Base-by-base conservation (phyloP, 2,888 invertebrate genomes). In the Gari tellinella region DNA sequence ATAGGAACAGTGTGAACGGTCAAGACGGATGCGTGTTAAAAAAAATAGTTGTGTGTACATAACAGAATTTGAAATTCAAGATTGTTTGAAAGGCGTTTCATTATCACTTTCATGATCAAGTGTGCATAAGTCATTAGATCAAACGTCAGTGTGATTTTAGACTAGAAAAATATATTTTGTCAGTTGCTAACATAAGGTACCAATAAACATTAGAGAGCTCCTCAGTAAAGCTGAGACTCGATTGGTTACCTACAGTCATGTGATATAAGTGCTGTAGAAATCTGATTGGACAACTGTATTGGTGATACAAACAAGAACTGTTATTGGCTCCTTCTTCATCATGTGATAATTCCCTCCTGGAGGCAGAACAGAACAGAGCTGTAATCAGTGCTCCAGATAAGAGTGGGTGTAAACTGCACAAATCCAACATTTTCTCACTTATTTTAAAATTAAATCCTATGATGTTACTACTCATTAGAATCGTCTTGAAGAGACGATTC, bases 251-350 rank as follows among this genome's bases (percentile, higher is more conserved):
- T 43, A 19, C 8, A 48, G 17, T 46, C 64, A 64, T 72, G 72
- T 72, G 72, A 72, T 72, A 72, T 60, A 57, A 55, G 55, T 65
- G 64, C 62, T 51, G 63, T 57, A 53, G 51, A 60, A 66, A 38
- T 23, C 43, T 53, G 56, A 67, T 68, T 74, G 69, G 56, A 66
- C 74, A 75, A 69, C 31, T 31, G 31, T 31, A 31, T 31, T 31
- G 31, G 74, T 75, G 74, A 75, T 75, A 75, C 43, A 56, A 51
- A 49, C 45, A 49, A 62, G 60, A 55, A 53, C 57, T 55, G 52
- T 72, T 64, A 70, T 70, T 60, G 63, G 53, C 49, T 61, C 49
- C 61, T 61, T 61, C 43, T 41, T 12, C 41, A 62, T 64, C 70
- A 61, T 72, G 65, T 72, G 65, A 72, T 72, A 60, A 31, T 31